These are phyloP conservation scores for Rhabdomys pumilio DNA, from an alignment of 2,797 vertebrate genomes.

Conservation along the genomic window DNA sequence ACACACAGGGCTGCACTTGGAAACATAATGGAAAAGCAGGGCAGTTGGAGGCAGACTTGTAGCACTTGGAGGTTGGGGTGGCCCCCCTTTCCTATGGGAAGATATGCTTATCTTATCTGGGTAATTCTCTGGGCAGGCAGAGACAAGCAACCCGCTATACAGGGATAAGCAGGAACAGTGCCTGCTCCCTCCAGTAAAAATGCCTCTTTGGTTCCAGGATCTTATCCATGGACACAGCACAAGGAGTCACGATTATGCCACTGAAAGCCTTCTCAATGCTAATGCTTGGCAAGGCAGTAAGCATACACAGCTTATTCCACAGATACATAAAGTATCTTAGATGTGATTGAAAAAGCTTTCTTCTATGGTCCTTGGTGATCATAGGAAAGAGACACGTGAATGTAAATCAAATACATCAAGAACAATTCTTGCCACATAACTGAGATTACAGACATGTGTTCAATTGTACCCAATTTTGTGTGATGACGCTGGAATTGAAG, in stretches of 20 bases:
- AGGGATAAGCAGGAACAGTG: conserved; percentile 40
- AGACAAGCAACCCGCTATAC: background rate
- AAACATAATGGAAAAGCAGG: background rate
- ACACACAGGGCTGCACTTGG: background rate
- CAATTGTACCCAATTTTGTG: background rate
- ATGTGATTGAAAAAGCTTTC: background rate
- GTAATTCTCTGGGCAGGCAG: background rate
- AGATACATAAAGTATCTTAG: background rate
- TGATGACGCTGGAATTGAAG: background rate
- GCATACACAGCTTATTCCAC: background rate
- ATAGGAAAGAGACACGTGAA: conserved; percentile 3
- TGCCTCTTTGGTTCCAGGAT: background rate
- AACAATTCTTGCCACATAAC: conserved; percentile 1
- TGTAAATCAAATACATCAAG: background rate
- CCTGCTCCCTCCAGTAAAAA: background rate
- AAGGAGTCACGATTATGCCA: background rate
- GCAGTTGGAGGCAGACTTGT: background rate
- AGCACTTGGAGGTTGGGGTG: background rate
- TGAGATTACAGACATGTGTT: background rate
- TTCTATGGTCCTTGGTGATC: background rate
- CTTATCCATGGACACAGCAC: background rate
- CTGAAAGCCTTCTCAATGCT: background rate
- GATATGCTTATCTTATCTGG: conserved; percentile 32
- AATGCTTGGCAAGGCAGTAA: background rate
- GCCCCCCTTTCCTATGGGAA: background rate